Percentiles rank a stretch among this genome's conserved stretches.
phyloP scores from a whole-genome alignment of 2,797 vertebrate genomes.

The Pseudochaenichthys georgianus region DNA sequence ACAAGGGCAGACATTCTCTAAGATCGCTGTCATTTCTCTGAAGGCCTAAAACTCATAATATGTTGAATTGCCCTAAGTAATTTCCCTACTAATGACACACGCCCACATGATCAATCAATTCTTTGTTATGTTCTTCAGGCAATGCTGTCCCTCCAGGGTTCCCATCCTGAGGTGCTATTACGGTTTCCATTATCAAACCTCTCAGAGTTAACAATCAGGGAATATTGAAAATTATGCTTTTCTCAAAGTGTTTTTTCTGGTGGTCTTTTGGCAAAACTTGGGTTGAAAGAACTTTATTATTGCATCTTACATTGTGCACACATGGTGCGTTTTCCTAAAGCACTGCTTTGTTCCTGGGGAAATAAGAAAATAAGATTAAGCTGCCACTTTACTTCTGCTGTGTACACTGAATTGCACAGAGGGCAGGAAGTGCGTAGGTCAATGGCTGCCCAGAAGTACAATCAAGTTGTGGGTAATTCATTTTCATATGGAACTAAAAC shows the following conservation, averaged over 20 bases:
- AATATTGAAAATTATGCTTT: slow-evolving; percentile 43
- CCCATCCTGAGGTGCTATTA: slow-evolving; percentile 55
- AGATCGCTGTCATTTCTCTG: slow-evolving; percentile 23
- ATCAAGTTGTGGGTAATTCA: neutral
- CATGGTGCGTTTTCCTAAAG: neutral
- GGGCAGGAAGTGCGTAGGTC: neutral
- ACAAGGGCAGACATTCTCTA: slow-evolving; percentile 15
- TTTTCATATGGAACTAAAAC: slow-evolving; percentile 10
- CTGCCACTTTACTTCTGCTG: slow-evolving; percentile 7
- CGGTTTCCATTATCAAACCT: slow-evolving; percentile 62
- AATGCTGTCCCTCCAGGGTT: slow-evolving; percentile 46
- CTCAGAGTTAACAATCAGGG: slow-evolving; percentile 46
- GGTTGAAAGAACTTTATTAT: neutral
- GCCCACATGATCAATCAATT: slow-evolving; percentile 63
- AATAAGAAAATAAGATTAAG: slow-evolving; percentile 26
- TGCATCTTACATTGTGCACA: neutral
- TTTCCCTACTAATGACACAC: slow-evolving; percentile 68
- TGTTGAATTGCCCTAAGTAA: slow-evolving; percentile 58
- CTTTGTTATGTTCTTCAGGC: slow-evolving; percentile 53
- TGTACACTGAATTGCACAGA: slow-evolving; percentile 4
- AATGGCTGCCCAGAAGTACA: neutral
- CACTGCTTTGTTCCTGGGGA: neutral
- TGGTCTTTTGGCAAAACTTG: neutral
- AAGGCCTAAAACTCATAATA: slow-evolving; percentile 47
- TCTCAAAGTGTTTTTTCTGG: slow-evolving; percentile 39